Evolutionary conservation across 2,113 vertebrate genomes (phyloP), one percentile per base, ranked within the genome.

Genomic region (Takifugu bimaculatus): DNA sequence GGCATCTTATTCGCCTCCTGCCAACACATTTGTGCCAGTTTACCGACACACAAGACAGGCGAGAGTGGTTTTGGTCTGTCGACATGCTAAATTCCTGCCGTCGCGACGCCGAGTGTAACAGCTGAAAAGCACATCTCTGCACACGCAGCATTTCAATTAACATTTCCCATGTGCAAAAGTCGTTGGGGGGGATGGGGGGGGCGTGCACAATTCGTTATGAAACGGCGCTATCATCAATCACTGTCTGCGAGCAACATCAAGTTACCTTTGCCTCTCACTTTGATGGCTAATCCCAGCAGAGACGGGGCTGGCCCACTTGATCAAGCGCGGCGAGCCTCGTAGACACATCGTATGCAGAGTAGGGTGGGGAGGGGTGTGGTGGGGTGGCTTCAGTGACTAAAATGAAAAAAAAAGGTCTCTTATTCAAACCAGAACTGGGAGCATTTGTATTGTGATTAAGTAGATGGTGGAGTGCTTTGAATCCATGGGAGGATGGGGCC

Each of bases 191-290:
- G 42, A 2, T 15, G 45, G 45, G 13, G 45, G 13, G 45, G 45
- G 4, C 13, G 45, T 13, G 81, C 63, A 73, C 75, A 80, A 81
- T 78, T 79, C 68, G 80, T 85, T 87, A 84, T 82, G 78, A 87
- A 82, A 87, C 80, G 57, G 78, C 67, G 13, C 65, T 63, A 79
- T 83, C 91, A 92, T 92, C 89, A 88, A 92, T 92, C 90, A 91
- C 83, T 89, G 89, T 91, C 91, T 79, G 75, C 52, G 54, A 74
- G 76, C 86, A 81, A 86, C 87, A 88, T 85, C 79, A 81, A 88
- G 84, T 90, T 89, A 86, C 84, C 68, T 76, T 80, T 79, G 82
- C 88, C 80, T 89, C 86, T 74, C 82, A 88, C 79, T 89, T 88
- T 86, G 87, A 90, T 89, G 82, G 86, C 84, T 85, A 83, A 85